These are phyloP conservation scores for Calliphora vomitoria DNA, from an alignment of 2,888 invertebrate species.

Conservation along the genomic window DNA sequence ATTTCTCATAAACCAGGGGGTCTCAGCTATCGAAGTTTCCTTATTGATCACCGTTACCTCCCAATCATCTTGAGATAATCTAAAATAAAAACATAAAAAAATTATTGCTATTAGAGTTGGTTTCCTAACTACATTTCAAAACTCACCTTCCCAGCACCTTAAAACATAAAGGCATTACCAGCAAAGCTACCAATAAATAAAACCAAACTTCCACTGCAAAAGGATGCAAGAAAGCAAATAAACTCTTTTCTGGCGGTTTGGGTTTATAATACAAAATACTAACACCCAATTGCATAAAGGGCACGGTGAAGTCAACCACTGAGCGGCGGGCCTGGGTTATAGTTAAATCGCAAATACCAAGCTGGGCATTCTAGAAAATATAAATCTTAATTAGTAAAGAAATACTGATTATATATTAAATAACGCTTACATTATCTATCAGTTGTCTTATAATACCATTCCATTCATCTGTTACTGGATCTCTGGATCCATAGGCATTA, in stretches of 20 bases:
- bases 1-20: slow-evolving; percentile 92
- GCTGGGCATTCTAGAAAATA: slow-evolving; percentile 92
- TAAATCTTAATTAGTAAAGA: neutral
- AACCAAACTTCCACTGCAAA: slow-evolving; percentile 95
- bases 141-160: slow-evolving; percentile 90
- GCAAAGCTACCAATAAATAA: slow-evolving; percentile 93
- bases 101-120: too few species aligned
- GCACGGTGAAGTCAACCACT: slow-evolving; percentile 97
- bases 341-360: slow-evolving; percentile 98
- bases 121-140: neutral
- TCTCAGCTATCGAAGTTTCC: slow-evolving; percentile 48
- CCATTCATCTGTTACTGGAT: slow-evolving; percentile 90
- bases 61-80: slow-evolving; percentile 88
- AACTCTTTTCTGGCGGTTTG: slow-evolving; percentile 90
- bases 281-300: slow-evolving; percentile 98
- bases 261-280: slow-evolving; percentile 93
- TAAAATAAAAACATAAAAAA: slow-evolving; percentile 16
- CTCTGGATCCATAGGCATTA: slow-evolving; percentile 89
- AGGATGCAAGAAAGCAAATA: slow-evolving; percentile 95
- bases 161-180: slow-evolving; percentile 91
- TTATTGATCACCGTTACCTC: slow-evolving; percentile 91
- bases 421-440: slow-evolving; percentile 88
- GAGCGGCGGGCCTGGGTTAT: slow-evolving; percentile 96
- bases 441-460: slow-evolving; percentile 91
- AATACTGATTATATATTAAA: neutral